Percentiles rank a stretch among this genome's conserved stretches.
Evolutionary conservation across 2,113 vertebrate genomes (phyloP).

Genomic region (Phalacrocorax brasilianus): DNA sequence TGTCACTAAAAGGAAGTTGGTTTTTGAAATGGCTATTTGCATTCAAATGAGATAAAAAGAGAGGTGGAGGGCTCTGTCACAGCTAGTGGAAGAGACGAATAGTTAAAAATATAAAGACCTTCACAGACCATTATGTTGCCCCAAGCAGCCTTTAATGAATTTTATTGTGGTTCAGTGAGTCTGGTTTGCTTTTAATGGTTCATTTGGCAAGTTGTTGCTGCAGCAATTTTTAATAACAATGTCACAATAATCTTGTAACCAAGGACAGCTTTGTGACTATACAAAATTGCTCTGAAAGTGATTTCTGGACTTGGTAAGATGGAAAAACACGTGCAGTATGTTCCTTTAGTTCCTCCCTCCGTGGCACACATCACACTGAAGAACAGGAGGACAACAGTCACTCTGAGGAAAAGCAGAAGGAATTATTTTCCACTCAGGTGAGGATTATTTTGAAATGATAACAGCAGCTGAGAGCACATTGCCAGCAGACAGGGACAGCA

Average conservation of each 20-base stretch:
- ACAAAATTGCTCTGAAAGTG: not conserved
- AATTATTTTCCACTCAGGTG: not conserved
- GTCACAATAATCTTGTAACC: not conserved
- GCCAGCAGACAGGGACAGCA: not conserved
- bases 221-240: not conserved
- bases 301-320: not conserved
- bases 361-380: not conserved
- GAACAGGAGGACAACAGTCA: not conserved
- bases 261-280: not conserved
- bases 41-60: not conserved
- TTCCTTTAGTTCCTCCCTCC: not conserved
- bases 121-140: slow-evolving; percentile 1
- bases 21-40: not conserved
- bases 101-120: slow-evolving; percentile 33
- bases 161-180: slow-evolving; percentile 34
- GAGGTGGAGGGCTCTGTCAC: not conserved
- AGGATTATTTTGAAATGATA: not conserved
- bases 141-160: slow-evolving; percentile 28
- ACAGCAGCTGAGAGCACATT: not conserved
- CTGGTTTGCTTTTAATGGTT: not conserved
- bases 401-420: not conserved
- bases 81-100: not conserved
- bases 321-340: not conserved
- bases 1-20: not conserved
- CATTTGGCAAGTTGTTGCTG: slow-evolving; percentile 1